phyloP scores from a whole-genome alignment of 2,888 invertebrate genomes.

The Pristionchus exspectatus region DNA sequence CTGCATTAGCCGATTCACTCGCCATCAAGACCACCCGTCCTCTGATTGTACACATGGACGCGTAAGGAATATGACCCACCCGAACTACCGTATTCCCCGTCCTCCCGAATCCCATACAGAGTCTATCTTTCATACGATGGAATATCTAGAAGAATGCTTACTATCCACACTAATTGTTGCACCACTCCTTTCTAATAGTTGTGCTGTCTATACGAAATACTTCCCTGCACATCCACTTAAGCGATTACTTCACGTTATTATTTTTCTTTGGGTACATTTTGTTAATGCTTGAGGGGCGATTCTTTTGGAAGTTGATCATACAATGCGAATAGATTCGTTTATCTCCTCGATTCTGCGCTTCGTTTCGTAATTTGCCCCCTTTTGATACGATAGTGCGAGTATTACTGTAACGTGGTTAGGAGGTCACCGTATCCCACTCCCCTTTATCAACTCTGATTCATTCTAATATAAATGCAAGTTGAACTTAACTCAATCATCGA shows the following conservation, averaged over 20 bases:
- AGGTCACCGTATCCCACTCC: neutral
- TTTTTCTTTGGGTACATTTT: slow-evolving; percentile 4
- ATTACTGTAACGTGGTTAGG: slow-evolving; percentile 27
- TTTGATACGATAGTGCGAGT: slow-evolving; percentile 35
- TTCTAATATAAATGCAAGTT: slow-evolving; percentile 13
- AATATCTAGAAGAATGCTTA: slow-evolving; percentile 30
- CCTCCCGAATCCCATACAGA: neutral
- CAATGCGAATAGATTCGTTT: neutral
- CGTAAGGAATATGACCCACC: neutral
- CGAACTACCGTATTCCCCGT: neutral
- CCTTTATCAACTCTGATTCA: slow-evolving; percentile 6
- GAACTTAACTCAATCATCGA: neutral
- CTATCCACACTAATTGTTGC: neutral
- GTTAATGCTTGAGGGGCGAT: neutral
- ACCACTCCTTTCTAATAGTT: neutral
- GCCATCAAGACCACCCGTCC: slow-evolving; percentile 45
- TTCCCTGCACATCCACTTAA: neutral
- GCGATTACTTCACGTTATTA: neutral
- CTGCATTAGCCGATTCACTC: slow-evolving; percentile 20
- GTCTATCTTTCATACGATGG: slow-evolving; percentile 26
- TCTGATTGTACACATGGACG: slow-evolving; percentile 36
- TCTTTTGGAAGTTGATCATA: neutral
- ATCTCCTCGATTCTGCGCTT: neutral
- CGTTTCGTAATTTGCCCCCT: neutral
- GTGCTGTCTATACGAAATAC: neutral